Conservation (phyloP, 2,888 invertebrate species). For the Netelia melanura region DNA sequence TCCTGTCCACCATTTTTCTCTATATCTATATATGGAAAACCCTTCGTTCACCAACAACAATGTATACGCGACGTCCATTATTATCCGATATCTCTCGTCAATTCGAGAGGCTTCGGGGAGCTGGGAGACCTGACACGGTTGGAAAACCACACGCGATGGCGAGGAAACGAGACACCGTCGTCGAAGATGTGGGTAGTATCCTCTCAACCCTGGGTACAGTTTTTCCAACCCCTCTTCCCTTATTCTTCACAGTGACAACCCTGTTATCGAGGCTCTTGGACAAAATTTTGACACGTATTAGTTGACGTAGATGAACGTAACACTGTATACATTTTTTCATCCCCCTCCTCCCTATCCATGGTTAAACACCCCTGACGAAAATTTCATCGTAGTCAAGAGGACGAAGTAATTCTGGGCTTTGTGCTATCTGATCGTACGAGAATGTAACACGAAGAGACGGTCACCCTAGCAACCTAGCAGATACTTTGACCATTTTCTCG, state of each 20-base stretch:
- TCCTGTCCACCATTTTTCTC: background rate
- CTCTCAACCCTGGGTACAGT: slow-evolving; percentile 25
- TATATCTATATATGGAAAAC: background rate
- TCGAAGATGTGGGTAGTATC: slow-evolving; percentile 38
- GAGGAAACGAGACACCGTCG: slow-evolving; percentile 50
- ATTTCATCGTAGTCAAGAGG: background rate
- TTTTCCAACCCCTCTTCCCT: background rate
- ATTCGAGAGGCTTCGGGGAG: slow-evolving; percentile 35
- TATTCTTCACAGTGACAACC: slow-evolving; percentile 17
- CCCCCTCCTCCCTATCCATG: background rate
- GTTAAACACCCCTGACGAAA: background rate
- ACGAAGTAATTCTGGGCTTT: slow-evolving; percentile 45
- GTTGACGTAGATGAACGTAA: slow-evolving; percentile 3
- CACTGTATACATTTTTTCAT: slow-evolving; percentile 24
- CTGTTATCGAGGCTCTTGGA: slow-evolving; percentile 39
- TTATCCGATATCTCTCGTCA: slow-evolving; percentile 62
- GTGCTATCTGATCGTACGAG: background rate
- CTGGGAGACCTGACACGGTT: background rate
- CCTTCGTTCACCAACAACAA: slow-evolving; percentile 2
- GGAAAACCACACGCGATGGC: slow-evolving; percentile 38
- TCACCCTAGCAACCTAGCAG: background rate
- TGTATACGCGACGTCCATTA: slow-evolving; percentile 40
- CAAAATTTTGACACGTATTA: slow-evolving; percentile 31
- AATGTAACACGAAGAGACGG: background rate
- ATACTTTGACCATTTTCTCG: slow-evolving; percentile 38